Evolutionary conservation across 2,797 vertebrate species (phyloP).

Genomic region (Tangara arthus): DNA sequence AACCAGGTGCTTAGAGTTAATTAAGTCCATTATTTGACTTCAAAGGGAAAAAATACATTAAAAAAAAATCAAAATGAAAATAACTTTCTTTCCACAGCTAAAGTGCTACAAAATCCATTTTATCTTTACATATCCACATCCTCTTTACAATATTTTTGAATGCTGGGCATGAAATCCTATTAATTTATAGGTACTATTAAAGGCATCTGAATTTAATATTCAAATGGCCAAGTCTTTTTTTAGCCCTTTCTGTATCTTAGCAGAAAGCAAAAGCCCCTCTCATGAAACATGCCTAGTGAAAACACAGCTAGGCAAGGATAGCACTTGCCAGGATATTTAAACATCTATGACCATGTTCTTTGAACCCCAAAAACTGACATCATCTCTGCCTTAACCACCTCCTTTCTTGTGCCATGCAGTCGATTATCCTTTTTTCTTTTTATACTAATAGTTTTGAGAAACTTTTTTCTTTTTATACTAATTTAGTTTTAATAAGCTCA

Average conservation of each 20-base stretch:
- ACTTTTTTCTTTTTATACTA: no score
- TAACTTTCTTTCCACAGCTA: constrained; percentile 36
- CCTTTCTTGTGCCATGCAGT: not conserved
- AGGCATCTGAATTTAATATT: constrained; percentile 41
- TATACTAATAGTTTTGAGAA: no score
- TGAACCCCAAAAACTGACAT: not conserved
- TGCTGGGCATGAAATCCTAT: constrained; percentile 49
- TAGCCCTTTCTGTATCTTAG: not conserved
- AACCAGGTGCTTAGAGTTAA: constrained; percentile 56
- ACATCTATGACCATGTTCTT: not conserved
- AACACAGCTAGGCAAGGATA: not conserved
- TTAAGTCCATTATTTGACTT: constrained; percentile 60
- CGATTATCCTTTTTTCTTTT: no score
- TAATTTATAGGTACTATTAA: constrained; percentile 59
- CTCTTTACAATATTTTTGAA: constrained; percentile 48
- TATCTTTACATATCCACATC: constrained; percentile 49
- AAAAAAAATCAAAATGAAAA: constrained; percentile 41
- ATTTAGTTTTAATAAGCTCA: no score
- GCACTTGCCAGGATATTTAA: not conserved
- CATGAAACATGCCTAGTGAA: not conserved
- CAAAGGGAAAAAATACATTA: constrained; percentile 36
- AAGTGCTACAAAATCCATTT: constrained; percentile 45
- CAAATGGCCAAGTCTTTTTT: not conserved
- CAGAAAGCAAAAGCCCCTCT: not conserved
- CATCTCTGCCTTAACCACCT: not conserved